Evolutionary conservation across 2,888 invertebrate genomes (phyloP).

Genomic region (Leptinotarsa haldemani): DNA sequence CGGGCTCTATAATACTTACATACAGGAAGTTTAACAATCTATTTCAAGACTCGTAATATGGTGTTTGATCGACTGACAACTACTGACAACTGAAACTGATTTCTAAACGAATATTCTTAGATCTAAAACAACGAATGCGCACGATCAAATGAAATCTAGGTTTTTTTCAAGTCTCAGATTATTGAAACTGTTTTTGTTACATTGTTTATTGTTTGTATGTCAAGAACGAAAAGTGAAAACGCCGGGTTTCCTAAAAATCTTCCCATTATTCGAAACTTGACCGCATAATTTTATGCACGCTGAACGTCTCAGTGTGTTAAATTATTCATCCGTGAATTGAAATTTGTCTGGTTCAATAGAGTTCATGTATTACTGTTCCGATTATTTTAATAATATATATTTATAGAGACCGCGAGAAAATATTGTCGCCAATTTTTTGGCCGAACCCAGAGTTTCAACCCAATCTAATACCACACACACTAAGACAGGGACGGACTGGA

Average conservation of each 20-base stretch:
- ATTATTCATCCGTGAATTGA: slow-evolving; percentile 1
- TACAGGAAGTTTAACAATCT: not conserved
- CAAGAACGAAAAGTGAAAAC: slow-evolving; percentile 9
- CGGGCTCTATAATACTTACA: not conserved
- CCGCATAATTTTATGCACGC: slow-evolving; percentile 7
- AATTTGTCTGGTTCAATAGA: slow-evolving; percentile 2
- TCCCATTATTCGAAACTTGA: slow-evolving; percentile 6
- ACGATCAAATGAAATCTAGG: no score
- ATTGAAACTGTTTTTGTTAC: not conserved
- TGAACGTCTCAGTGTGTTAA: slow-evolving; percentile 4
- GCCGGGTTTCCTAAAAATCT: not conserved
- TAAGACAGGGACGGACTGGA: not conserved
- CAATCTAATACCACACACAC: not conserved
- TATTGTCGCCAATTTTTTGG: slow-evolving; percentile 7
- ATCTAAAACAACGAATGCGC: no score
- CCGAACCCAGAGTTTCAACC: slow-evolving; percentile 6
- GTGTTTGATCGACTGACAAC: no score
- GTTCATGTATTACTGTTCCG: not conserved
- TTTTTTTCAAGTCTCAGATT: no score
- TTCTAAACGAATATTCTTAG: no score
- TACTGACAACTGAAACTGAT: no score
- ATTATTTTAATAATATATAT: slow-evolving; percentile 7
- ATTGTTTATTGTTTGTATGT: not conserved
- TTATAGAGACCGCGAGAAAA: slow-evolving; percentile 3
- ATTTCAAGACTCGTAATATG: not conserved